Conservation (phyloP, 2,888 invertebrate genomes). For the Ommatoiulus sabulosus region DNA sequence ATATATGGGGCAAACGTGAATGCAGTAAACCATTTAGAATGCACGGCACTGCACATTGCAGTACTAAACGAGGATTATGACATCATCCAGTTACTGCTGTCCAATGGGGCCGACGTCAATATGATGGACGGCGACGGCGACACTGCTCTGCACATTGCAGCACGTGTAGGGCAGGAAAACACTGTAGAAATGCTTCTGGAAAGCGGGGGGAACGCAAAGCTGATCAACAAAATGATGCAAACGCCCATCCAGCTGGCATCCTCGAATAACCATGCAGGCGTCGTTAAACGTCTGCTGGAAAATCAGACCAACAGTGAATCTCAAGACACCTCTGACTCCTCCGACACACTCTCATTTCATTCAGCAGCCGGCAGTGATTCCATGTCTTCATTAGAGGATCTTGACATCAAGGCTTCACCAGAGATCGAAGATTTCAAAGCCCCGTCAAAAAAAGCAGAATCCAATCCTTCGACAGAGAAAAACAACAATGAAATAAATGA, state of each 20-base stretch:
- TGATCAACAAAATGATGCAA: constrained; percentile 56
- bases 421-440: constrained; percentile 59
- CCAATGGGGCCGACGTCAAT: constrained; percentile 44
- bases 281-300: constrained; percentile 20
- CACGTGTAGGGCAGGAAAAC: background rate
- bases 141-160: constrained; percentile 13
- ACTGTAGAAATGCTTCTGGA: constrained; percentile 29
- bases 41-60: constrained; percentile 47
- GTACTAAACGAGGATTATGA: constrained; percentile 24
- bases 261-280: background rate
- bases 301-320: background rate
- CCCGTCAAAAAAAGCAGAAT: background rate
- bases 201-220: constrained; percentile 76
- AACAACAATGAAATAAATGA: background rate
- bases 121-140: background rate
- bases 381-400: background rate
- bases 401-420: background rate
- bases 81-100: constrained; percentile 15
- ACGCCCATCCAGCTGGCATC: constrained; percentile 71
- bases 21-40: background rate
- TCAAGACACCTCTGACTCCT: background rate
- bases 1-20: constrained; percentile 7
- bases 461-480: background rate
- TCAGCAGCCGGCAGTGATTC: constrained; percentile 3
- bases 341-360: constrained; percentile 25